These are phyloP conservation scores for Aphaenogaster rudis DNA, from an alignment of 1,140 invertebrate species.

Conservation along the genomic window DNA sequence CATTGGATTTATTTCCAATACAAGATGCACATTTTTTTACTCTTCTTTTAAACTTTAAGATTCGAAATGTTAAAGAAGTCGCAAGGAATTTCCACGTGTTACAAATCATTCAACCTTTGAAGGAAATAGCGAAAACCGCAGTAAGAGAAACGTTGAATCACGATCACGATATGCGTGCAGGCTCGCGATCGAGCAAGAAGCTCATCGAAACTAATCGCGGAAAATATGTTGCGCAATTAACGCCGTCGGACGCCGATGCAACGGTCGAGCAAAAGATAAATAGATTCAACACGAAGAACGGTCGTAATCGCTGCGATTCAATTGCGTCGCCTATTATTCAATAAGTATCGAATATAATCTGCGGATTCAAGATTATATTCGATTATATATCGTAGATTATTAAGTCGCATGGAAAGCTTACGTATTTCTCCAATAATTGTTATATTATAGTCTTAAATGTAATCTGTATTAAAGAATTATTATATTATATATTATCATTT, in stretches of 20 bases:
- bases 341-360: neutral
- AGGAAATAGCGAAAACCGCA: slow-evolving; percentile 20
- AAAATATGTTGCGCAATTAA: slow-evolving; percentile 41
- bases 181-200: slow-evolving; percentile 9
- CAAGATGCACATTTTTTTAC: neutral
- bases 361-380: neutral
- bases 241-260: neutral
- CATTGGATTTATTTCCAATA: neutral
- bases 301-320: slow-evolving; percentile 29
- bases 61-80: neutral
- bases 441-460: neutral
- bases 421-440: neutral
- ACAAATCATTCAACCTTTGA: neutral
- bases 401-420: neutral
- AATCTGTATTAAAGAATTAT: neutral
- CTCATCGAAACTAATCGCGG: slow-evolving; percentile 30
- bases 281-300: neutral
- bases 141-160: neutral
- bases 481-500: neutral
- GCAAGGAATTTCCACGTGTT: neutral
- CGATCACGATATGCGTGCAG: slow-evolving; percentile 22
- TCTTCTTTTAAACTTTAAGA: neutral
- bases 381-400: neutral
- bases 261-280: slow-evolving; percentile 14
- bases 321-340: slow-evolving; percentile 23